A percentile compares a stretch with the other conserved stretches of the same genome.
phyloP scores from a whole-genome alignment of 2,888 invertebrate species.

The Epistrophe grossulariae region DNA sequence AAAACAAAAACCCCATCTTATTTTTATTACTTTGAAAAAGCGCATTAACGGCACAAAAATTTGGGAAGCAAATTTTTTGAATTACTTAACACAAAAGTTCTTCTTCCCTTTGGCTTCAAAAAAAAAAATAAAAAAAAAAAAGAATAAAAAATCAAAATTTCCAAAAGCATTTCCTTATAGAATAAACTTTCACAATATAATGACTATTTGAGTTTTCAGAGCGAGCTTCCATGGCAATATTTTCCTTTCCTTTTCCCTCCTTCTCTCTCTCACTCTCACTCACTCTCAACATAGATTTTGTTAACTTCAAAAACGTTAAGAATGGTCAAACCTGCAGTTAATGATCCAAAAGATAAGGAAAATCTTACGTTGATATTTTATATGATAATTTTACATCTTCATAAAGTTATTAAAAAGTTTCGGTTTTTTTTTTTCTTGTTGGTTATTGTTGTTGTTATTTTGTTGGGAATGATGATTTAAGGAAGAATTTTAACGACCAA shows the following conservation, averaged over 20 bases:
- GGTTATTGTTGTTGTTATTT: background rate
- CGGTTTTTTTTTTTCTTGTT: background rate
- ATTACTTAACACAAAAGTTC: constrained; percentile 53
- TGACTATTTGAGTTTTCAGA: constrained; percentile 21
- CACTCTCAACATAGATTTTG: constrained; percentile 16
- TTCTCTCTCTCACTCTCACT: too few relatives aligned
- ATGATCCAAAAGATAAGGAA: constrained; percentile 54
- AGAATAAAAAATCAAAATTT: background rate
- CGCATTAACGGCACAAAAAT: constrained; percentile 46
- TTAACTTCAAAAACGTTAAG: constrained; percentile 34
- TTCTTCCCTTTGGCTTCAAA: background rate
- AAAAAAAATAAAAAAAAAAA: background rate
- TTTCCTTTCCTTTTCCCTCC: background rate
- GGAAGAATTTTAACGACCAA: constrained; percentile 19
- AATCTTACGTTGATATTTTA: constrained; percentile 39
- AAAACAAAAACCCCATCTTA: constrained; percentile 19
- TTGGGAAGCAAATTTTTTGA: constrained; percentile 47
- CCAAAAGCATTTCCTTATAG: constrained; percentile 22
- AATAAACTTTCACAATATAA: constrained; percentile 55
- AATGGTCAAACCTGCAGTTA: constrained; percentile 69
- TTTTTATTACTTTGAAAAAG: constrained; percentile 37
- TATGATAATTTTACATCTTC: constrained; percentile 51
- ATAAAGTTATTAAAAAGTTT: constrained; percentile 59
- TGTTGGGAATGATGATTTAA: background rate
- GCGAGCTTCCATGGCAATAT: constrained; percentile 22